Percentiles rank a stretch among this genome's conserved stretches.
Evolutionary conservation across 2,797 vertebrate genomes (phyloP).

Genomic region (Phrynocephalus vlangalii): DNA sequence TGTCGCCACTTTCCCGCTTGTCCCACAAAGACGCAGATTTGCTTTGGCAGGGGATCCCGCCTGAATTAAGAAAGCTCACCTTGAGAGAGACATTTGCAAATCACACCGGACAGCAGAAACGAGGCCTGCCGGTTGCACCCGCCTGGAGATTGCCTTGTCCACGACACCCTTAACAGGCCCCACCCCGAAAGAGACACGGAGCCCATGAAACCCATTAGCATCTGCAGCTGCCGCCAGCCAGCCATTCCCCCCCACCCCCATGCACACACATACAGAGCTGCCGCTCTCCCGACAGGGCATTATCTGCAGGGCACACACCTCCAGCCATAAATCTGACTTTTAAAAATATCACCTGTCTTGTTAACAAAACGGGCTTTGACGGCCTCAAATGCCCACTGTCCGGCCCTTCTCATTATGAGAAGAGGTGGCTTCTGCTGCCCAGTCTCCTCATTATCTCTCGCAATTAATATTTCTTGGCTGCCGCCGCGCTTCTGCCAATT

Average conservation of each 20-base stretch:
- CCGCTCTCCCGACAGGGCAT: background rate
- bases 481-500: background rate
- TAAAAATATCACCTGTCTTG: conserved; percentile 11
- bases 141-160: background rate
- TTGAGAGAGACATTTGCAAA: background rate
- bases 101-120: background rate
- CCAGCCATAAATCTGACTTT: background rate
- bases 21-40: conserved; percentile 1
- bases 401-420: background rate
- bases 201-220: conserved; percentile 10
- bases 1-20: background rate
- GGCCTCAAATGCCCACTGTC: background rate
- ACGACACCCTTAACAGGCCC: background rate
- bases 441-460: background rate
- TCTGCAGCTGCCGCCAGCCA: background rate
- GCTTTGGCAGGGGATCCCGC: background rate
- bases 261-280: no score
- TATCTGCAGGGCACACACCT: background rate
- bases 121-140: background rate
- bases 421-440: background rate
- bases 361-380: conserved; percentile 8
- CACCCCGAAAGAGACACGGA: background rate
- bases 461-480: background rate
- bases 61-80: background rate
- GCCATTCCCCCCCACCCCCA: background rate